A percentile compares a stretch with the other conserved stretches of the same genome.
These are phyloP conservation scores for Eupeodes luniger DNA, from an alignment of 2,888 invertebrate species.

Conservation along the genomic window DNA sequence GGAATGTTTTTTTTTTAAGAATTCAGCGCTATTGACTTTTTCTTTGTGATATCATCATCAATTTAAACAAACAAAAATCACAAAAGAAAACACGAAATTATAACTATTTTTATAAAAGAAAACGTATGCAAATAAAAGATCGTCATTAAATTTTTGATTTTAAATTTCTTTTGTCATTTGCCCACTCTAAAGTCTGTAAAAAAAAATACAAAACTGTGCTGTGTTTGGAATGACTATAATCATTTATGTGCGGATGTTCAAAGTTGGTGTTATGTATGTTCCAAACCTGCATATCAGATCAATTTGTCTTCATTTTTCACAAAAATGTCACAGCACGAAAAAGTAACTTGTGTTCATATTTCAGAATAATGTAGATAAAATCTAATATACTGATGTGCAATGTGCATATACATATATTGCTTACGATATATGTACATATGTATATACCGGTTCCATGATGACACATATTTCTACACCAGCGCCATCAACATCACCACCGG, in stretches of 20 bases:
- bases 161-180: constrained; percentile 16
- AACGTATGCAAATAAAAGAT: neutral
- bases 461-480: constrained; percentile 28
- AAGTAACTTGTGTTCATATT: constrained; percentile 44
- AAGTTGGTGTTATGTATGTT: neutral
- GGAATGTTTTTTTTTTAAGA: too few species aligned
- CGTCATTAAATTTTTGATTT: neutral
- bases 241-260: neutral
- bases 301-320: constrained; percentile 68
- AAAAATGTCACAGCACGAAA: constrained; percentile 37
- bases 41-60: neutral
- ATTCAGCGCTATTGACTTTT: too few species aligned
- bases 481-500: neutral
- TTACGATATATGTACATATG: too few species aligned
- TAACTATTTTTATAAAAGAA: neutral
- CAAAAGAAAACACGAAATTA: neutral
- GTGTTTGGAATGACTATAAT: constrained; percentile 5
- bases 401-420: neutral
- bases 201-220: neutral
- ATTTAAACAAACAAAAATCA: neutral
- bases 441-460: constrained; percentile 42
- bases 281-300: constrained; percentile 54
- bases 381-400: neutral
- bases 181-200: constrained; percentile 1
- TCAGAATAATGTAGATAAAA: neutral